Conservation (phyloP, 2,888 invertebrate genomes). For the Calephelis perditalis region DNA sequence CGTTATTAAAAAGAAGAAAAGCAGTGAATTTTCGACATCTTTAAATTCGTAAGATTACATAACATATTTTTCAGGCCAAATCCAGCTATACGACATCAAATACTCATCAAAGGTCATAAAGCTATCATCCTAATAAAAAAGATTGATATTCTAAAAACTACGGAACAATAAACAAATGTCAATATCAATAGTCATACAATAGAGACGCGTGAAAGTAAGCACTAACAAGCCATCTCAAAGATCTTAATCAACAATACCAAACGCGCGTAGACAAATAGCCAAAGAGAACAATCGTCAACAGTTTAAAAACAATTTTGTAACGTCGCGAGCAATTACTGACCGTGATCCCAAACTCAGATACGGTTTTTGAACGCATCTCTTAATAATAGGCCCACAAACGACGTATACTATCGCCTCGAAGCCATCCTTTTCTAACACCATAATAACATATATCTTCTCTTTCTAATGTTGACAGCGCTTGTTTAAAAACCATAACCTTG, state of each 20-base stretch:
- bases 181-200: constrained; percentile 27
- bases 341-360: constrained; percentile 62
- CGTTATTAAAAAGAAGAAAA: too few species aligned
- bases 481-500: constrained; percentile 55
- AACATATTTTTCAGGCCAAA: not conserved
- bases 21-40: too few species aligned
- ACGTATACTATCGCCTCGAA: constrained; percentile 50
- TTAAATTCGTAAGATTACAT: too few species aligned
- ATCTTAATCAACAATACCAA: constrained; percentile 56
- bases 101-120: too few species aligned
- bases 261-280: constrained; percentile 72
- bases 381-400: constrained; percentile 66
- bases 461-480: constrained; percentile 59
- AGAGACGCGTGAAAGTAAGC: constrained; percentile 51
- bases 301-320: constrained; percentile 72
- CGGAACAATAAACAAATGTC: constrained; percentile 18
- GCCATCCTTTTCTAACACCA: constrained; percentile 43
- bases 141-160: constrained; percentile 9
- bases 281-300: constrained; percentile 69
- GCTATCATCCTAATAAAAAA: constrained; percentile 3
- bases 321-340: constrained; percentile 68
- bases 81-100: not conserved
- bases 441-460: constrained; percentile 36
- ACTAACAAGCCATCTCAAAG: constrained; percentile 48
- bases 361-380: constrained; percentile 62